These are phyloP conservation scores for Hycleus cichorii DNA, from an alignment of 1,140 invertebrate genomes.

Conservation along the genomic window DNA sequence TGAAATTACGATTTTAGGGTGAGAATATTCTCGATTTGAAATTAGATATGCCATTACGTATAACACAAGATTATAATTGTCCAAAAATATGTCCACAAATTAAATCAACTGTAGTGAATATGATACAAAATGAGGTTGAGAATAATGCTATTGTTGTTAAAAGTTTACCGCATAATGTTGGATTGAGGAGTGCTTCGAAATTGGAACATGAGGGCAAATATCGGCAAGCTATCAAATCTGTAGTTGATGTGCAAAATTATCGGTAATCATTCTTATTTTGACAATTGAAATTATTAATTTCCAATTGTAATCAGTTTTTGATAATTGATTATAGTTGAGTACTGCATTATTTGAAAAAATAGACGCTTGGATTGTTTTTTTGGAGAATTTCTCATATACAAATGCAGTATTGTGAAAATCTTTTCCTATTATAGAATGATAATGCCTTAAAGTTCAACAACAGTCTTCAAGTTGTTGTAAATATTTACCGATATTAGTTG, in stretches of 20 bases:
- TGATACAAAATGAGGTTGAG: conserved; percentile 35
- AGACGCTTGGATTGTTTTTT: too few relatives aligned
- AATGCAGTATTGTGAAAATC: too few relatives aligned
- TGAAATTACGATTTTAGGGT: conserved; percentile 48
- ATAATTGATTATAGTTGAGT: too few relatives aligned
- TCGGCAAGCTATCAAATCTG: conserved; percentile 33
- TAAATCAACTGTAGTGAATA: conserved; percentile 35
- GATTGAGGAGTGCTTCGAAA: conserved; percentile 29
- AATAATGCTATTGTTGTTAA: conserved; percentile 35
- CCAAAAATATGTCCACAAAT: conserved; percentile 37
- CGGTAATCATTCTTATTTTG: conserved; percentile 22
- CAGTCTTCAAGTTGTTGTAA: too few relatives aligned
- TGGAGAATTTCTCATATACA: too few relatives aligned
- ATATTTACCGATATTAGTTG: too few relatives aligned
- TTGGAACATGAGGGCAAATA: conserved; percentile 36
- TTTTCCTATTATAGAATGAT: too few relatives aligned
- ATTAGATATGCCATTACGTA: conserved; percentile 70
- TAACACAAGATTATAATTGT: conserved; percentile 63
- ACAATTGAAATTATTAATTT: too few relatives aligned
- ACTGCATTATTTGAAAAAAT: too few relatives aligned
- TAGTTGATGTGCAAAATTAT: conserved; percentile 42
- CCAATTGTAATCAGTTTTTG: too few relatives aligned
- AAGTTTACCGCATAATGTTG: conserved; percentile 31
- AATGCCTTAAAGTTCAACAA: too few relatives aligned
- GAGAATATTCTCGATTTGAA: conserved; percentile 81